Evolutionary conservation across 2,797 vertebrate genomes (phyloP).

Genomic region (Chiropotes sagulatus): DNA sequence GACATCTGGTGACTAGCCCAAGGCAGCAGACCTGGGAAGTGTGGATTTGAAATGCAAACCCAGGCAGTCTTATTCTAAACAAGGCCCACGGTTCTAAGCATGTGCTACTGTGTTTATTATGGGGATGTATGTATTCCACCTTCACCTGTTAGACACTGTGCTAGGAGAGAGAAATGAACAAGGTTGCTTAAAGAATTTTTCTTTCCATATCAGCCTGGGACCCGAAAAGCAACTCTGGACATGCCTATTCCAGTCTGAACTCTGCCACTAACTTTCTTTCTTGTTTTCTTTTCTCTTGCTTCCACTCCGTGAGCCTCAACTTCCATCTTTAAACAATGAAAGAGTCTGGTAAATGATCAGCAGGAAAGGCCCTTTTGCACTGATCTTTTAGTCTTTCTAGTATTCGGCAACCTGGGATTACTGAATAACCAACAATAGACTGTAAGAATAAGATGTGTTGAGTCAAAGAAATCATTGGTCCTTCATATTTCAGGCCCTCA

Average conservation of each 20-base stretch:
- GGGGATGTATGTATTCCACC: neutral
- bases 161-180: neutral
- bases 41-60: neutral
- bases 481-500: neutral
- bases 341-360: neutral
- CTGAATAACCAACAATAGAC: neutral
- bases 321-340: neutral
- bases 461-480: neutral
- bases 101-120: accelerated
- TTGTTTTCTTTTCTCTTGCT: neutral
- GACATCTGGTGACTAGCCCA: neutral
- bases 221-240: neutral
- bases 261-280: neutral
- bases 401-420: neutral
- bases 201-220: no score
- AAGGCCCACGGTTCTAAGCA: accelerated
- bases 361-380: neutral
- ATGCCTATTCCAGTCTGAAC: neutral
- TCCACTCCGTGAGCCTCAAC: neutral
- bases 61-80: neutral
- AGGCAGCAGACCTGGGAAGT: neutral
- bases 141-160: neutral
- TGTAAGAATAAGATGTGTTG: neutral
- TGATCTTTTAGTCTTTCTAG: neutral
- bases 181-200: no score